Evolutionary conservation across 1,140 invertebrate genomes (phyloP), one percentile per base, ranked within the genome.

Genomic region (Tyrophagus putrescentiae): DNA sequence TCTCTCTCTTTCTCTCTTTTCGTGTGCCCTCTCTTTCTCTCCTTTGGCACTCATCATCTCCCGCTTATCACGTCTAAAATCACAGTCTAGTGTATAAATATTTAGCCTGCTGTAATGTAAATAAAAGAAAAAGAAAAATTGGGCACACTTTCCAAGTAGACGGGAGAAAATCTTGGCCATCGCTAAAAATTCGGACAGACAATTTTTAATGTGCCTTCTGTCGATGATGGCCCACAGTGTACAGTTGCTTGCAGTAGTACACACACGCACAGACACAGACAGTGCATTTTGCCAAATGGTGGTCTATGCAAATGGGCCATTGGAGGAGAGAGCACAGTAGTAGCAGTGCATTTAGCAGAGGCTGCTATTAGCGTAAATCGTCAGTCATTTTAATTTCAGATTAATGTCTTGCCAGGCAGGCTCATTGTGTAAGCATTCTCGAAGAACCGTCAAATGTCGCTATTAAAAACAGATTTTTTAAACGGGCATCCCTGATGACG

Each of bases 401-500:
- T 48, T 48, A 48, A 48, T 48, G 45, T 48, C 45, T 18, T 29
- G 18, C 7, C 45, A 48, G 36, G 36, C 36, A 13, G 36, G 13
- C 13, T 39, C 36, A 13, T 13, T 39, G 13, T 39, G 36, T 39
- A n/a, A n/a, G n/a, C n/a, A n/a, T n/a, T n/a, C 21, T 39, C 13
- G 21, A 39, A 21, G 21, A 39, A 39, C 13, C 13, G 36, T 13
- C 13, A 39, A 39, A 21, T 13, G 45, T 7, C 7, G 18, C 45
- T 21, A 48, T 48, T 48, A 48, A 48, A 48, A 48, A 21, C 45
- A 48, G 45, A 48, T 48, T 48, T 48, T 18, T 7, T 25, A 48
- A 48, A 39, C 21, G 36, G 18, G 7, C 45, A 18, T 48, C 31
- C 31, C 7, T 48, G 18, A 7, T 6, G 45, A 9, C 21, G 21